Evolutionary conservation across 2,113 vertebrate species (phyloP), one percentile per base, ranked within the genome.

Genomic region (Myotis davidii): DNA sequence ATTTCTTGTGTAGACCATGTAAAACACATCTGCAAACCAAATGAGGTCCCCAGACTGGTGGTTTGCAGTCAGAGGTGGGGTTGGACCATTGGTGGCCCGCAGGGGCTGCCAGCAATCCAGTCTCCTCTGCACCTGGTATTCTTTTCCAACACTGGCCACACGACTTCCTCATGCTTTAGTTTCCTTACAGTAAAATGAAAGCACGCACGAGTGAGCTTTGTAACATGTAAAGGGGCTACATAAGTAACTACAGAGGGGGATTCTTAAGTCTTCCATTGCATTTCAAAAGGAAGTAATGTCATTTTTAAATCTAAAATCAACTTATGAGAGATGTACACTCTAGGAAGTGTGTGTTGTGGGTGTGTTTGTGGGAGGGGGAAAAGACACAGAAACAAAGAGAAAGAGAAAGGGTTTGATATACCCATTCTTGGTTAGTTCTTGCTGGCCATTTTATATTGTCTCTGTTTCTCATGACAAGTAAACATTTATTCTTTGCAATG

Each of bases 401-500:
- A 81, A 85, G 13, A 85, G 39, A 65, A 42, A 42, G 21, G 8
- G 86, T 74, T 64, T 52, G 13, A 23, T 92, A 45, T 0, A 29
- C 17, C 45, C 13, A 77, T 82, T 72, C 61, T 83, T 23, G 39
- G 27, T 81, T 86, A 52, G 20, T 85, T 84, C 9, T 67, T 78
- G 9, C 18, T 16, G 78, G 45, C 34, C 39, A 84, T 95, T 88
- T 84, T 76, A 5, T 52, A 32, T 81, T 76, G n/a, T 87, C 37
- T 84, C 65, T 72, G 39, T 29, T 76, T 77, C 56, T 78, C 52
- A 42, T 48, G 59, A 54, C 56, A 85, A 86, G 18, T 76, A 93
- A 87, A 78, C 70, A 83, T 85, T 86, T 42, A 73, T 94, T 85
- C 78, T 67, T 81, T 88, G 61, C 65, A 74, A 90, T 56, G 37